Conservation (phyloP, 2,797 vertebrate species). For the Cephalopachus bancanus region DNA sequence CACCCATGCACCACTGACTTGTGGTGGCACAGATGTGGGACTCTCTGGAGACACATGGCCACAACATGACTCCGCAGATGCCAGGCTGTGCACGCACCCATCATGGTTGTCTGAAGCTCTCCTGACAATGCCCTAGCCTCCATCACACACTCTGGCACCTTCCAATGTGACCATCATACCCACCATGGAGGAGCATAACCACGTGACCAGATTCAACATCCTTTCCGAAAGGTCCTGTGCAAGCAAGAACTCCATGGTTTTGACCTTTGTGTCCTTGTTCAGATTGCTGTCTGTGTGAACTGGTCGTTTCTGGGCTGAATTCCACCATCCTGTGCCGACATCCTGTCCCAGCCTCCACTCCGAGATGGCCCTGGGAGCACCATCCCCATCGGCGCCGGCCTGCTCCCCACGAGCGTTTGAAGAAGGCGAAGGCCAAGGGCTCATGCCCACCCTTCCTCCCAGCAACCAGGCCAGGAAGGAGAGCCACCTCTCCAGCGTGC, state of each 20-base stretch:
- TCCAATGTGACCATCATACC: background rate
- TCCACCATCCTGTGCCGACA: background rate
- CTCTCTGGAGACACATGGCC: background rate
- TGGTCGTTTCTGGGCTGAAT: background rate
- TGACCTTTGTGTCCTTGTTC: background rate
- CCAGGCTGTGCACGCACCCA: background rate
- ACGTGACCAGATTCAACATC: background rate
- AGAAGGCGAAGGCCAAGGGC: background rate
- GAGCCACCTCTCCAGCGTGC: background rate
- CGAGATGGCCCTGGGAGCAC: background rate
- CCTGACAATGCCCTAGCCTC: background rate
- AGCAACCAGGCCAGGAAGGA: background rate
- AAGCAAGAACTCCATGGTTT: background rate
- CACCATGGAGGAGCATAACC: too few species aligned
- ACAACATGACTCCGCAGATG: background rate
- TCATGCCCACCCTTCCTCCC: background rate
- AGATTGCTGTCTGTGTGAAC: constrained; percentile 22
- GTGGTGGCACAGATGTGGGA: background rate
- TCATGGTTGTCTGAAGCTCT: background rate
- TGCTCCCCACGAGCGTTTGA: background rate
- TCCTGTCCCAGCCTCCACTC: background rate
- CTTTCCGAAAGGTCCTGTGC: background rate
- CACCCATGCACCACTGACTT: background rate
- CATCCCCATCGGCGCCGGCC: background rate
- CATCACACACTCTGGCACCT: too few species aligned